Conservation (phyloP, 1,140 invertebrate species). For the Araneus ventricosus region DNA sequence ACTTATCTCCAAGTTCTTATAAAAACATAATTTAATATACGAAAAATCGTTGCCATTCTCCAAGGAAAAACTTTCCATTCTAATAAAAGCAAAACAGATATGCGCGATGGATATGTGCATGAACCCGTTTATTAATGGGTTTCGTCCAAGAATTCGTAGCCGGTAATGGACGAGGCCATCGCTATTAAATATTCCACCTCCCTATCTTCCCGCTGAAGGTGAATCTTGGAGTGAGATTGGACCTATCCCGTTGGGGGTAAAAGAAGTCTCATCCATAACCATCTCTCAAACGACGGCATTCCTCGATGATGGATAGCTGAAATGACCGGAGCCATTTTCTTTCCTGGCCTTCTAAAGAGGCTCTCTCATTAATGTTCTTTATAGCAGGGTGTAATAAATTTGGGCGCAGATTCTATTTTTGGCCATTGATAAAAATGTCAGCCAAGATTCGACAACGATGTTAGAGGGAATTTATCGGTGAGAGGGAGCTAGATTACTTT, state of each 20-base stretch:
- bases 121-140: conserved; percentile 56
- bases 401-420: conserved; percentile 28
- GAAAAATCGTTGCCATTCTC: conserved; percentile 23
- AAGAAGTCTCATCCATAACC: conserved; percentile 67
- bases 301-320: conserved; percentile 11
- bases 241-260: not conserved
- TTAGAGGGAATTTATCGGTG: not conserved
- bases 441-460: not conserved
- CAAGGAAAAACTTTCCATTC: not conserved
- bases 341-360: not conserved
- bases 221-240: conserved; percentile 43
- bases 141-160: conserved; percentile 9
- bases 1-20: not conserved
- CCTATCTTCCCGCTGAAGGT: conserved; percentile 7
- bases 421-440: conserved; percentile 18
- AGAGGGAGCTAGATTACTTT: not conserved
- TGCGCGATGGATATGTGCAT: not conserved
- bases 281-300: not conserved
- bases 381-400: not conserved
- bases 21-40: not conserved
- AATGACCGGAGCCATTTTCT: conserved; percentile 37
- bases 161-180: conserved; percentile 34
- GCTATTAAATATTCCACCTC: conserved; percentile 62
- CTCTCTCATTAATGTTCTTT: not conserved
- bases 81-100: conserved; percentile 10